Evolutionary conservation across 1,140 invertebrate genomes (phyloP), one percentile per base, ranked within the genome.

Genomic region (Dolichoris vasculosae): DNA sequence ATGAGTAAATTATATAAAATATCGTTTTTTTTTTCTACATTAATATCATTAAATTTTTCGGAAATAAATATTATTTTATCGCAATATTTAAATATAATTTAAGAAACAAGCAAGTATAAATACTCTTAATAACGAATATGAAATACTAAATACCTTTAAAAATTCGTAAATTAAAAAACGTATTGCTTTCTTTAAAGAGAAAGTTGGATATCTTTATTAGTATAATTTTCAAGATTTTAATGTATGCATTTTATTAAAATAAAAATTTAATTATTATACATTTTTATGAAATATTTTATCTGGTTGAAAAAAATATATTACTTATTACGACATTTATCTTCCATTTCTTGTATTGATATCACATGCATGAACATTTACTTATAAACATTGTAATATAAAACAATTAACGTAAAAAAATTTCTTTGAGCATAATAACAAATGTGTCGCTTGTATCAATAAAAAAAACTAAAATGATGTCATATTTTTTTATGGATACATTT

Each of bases 111-210:
- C 35, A 38, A 7, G 35, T 40, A 40, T 71, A 46, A 23, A 46
- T 46, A 46, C n/a, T 46, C 6, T n/a, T 75, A 46, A 71, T 71
- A 71, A 20, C 40, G 6, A 71, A 38, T 38, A 71, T 71, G 35
- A 71, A 46, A 51, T 55, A 77, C 30, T 32, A 35, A 51, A 32
- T 40, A 40, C 38, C n/a, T 20, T 63, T 64, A 3, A n/a, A 77
- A 80, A 63, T 43, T 15, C n/a, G 35, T 67, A 51, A 48, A 48
- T 35, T 15, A 6, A 67, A 43, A 79, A 77, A 55, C 64, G 20
- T 40, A 64, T 63, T 77, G 73, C 73, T 77, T 77, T 77, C 82
- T 83, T 83, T 35, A 64, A 77, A 84, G 83, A 79, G 83, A 84
- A 80, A 84, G 83, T n/a, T 40, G 13, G 15, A 0, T 48, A 30